Evolutionary conservation across 2,113 vertebrate genomes (phyloP).

Genomic region (Alectura lathami): DNA sequence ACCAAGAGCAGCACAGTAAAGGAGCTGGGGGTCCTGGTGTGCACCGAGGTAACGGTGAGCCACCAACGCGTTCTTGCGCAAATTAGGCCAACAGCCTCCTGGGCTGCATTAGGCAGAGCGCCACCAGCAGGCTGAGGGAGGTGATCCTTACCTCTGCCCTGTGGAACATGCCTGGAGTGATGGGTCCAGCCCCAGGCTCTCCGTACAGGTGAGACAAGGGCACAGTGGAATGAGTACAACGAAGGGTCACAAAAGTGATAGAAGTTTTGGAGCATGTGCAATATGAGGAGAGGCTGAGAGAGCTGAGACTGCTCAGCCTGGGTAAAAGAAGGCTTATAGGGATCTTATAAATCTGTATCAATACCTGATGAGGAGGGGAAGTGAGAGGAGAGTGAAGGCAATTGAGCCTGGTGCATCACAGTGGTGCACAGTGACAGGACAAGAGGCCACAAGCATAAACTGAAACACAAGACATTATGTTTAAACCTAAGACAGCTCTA

Average conservation of each 20-base stretch:
- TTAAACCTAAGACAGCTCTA: neutral
- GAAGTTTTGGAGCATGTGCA: neutral
- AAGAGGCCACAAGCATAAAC: neutral
- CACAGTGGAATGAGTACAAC: neutral
- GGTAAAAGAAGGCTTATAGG: neutral
- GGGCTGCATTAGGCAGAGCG: neutral
- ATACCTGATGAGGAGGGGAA: neutral
- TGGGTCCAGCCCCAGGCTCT: neutral
- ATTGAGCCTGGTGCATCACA: neutral
- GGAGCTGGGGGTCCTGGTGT: neutral
- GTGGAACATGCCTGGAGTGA: neutral
- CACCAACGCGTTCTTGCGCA: accelerated
- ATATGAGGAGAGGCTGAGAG: neutral
- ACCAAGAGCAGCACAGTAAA: no score
- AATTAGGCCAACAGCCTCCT: neutral
- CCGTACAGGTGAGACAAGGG: neutral
- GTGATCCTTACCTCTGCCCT: neutral
- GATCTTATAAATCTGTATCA: neutral
- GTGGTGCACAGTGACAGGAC: neutral
- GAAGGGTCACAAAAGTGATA: neutral
- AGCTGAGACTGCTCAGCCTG: no score
- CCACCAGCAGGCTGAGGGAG: no score
- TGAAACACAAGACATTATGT: neutral
- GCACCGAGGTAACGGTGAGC: neutral
- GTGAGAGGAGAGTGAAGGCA: neutral